Percentiles rank a stretch among this genome's conserved stretches.
Evolutionary conservation across 2,797 vertebrate species (phyloP).

Genomic region (Perodicticus potto): DNA sequence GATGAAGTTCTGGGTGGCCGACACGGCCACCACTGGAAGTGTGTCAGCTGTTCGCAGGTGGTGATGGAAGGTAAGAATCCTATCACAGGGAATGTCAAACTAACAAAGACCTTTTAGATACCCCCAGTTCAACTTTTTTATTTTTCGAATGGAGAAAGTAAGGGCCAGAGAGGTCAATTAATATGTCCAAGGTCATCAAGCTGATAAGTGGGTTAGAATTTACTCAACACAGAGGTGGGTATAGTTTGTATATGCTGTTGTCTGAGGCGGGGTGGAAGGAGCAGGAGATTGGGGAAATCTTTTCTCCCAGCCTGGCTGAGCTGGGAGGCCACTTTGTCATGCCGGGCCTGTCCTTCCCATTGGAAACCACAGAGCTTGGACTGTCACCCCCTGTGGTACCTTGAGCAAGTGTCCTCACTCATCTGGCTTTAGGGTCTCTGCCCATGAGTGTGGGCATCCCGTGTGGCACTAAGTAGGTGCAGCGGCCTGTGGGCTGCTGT

Average conservation of each 20-base stretch:
- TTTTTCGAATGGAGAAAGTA: slow-evolving; percentile 9
- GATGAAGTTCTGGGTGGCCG: background rate
- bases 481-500: background rate
- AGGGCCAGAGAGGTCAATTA: background rate
- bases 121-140: background rate
- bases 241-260: background rate
- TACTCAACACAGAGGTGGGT: background rate
- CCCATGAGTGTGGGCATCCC: background rate
- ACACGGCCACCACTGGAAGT: background rate
- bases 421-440: background rate
- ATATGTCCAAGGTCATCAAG: background rate
- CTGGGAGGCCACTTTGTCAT: background rate
- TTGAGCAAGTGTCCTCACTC: background rate
- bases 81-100: background rate
- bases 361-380: background rate
- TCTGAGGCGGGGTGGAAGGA: background rate
- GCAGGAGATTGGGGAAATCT: fast-evolving
- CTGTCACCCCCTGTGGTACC: background rate
- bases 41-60: background rate
- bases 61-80: background rate
- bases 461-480: background rate
- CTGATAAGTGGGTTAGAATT: background rate
- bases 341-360: background rate
- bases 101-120: slow-evolving; percentile 11
- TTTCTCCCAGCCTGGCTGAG: background rate